phyloP scores from a whole-genome alignment of 2,888 invertebrate species.

The Ormyrus pomaceus region DNA sequence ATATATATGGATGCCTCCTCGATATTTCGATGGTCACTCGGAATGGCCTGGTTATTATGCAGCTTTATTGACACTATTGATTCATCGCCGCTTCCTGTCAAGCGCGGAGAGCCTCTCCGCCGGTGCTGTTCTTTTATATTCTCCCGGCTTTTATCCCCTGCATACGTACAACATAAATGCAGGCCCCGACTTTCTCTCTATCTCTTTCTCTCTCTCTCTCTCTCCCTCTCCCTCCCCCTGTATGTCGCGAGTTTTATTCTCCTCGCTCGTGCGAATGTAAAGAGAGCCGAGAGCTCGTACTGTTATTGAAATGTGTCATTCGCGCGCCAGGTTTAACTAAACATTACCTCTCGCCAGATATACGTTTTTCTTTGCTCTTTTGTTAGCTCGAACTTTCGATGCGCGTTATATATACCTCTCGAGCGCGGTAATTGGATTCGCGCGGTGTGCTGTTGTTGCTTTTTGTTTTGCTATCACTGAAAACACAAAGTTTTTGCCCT shows the following conservation, averaged over 20 bases:
- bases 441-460: not conserved
- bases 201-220: not conserved
- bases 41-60: conserved; percentile 45
- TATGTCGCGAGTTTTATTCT: conserved; percentile 2
- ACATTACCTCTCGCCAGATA: not conserved
- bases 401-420: conserved; percentile 2
- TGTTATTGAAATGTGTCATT: conserved; percentile 38
- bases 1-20: not conserved
- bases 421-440: not conserved
- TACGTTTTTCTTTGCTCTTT: not conserved
- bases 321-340: conserved; percentile 25
- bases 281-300: not conserved
- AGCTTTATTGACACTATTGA: conserved; percentile 51
- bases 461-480: conserved; percentile 15
- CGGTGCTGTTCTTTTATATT: conserved; percentile 19
- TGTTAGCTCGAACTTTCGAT: not conserved
- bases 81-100: conserved; percentile 29
- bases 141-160: not conserved
- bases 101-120: not conserved
- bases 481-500: not conserved
- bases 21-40: conserved; percentile 51
- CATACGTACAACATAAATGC: not conserved
- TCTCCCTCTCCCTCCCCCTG: conserved; percentile 1
- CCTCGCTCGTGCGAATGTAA: not conserved
- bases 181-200: not conserved